Base-by-base conservation (phyloP, 1,140 invertebrate genomes). In the Whitmania pigra region DNA sequence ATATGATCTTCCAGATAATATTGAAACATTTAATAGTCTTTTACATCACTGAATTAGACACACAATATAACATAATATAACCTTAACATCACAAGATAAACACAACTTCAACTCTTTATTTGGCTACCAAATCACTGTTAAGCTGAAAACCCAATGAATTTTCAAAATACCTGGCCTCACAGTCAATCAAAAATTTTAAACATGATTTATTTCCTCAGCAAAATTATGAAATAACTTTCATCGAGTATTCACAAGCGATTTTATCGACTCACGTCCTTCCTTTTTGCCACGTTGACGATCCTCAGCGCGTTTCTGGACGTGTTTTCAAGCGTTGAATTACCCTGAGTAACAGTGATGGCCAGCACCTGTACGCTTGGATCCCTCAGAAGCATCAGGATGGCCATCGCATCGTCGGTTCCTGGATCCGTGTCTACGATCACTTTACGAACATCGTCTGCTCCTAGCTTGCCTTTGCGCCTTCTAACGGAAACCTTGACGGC, bases 391-490 rank as follows among this genome's bases (percentile, higher is more conserved):
- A 81, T 74, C 74, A 81, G 76, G 9, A 81, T 75, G 13, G 80
- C 80, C 57, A 79, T 77, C 15, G 79, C 78, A 75, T 81, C 80
- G 73, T 81, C 80, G 13, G 77, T 74, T 2, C 80, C 80, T 25
- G 78, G 75, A 71, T 81, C 80, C 2, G 77, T 77, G 75, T 81
- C 80, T 36, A 81, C 73, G 25, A 81, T 77, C 18, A 79, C 67
- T 72, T 79, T 78, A 40, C 72, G 43, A 49, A 11, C 3, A 4
- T 7, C 13, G 71, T 31, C 25, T 20, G 13, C 18, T 31, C 25
- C 13, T 63, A 15, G 13, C 60, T 63, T 49, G 43, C 15, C 43
- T 13, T 17, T 17, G 9, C 43, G 43, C 43, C 9, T 49, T 49
- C 43, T 49, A n/a, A n/a, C 43, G 43, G 13, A 43, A 5, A 6